Base-by-base conservation (phyloP, 2,888 invertebrate genomes). In the Acanthosoma haemorrhoidale region DNA sequence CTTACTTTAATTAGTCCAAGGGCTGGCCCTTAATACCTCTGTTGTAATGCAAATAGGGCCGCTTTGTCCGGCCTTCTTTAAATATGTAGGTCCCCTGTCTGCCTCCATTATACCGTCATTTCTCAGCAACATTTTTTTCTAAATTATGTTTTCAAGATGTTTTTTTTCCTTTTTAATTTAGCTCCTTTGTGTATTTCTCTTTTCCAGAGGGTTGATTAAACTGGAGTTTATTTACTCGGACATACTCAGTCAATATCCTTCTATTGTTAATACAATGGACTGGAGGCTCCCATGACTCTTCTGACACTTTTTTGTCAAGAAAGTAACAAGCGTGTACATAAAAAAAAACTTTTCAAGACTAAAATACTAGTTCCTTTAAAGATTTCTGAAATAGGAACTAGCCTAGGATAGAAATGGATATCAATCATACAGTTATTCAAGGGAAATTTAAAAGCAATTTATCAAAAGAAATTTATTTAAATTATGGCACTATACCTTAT, bases 1-100 rank as follows among this genome's bases (percentile, higher is more conserved):
- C 61, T 36, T 61, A 36, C 36, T 61, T 61, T 61, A 61, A 61
- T 61, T 61, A 61, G 61, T 21, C n/a, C 36, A 61, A 61, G 61
- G 38, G 61, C 16, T 32, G 32, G 51, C 29, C 51, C 61, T 38
- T 61, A 61, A 61, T 61, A 34, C 34, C 21, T 4, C 32, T n/a
- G 34, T 61, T 61, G 61, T 61, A 61, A 61, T 61, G 61, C 36
- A 61, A 61, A 61, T 61, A 61, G 18, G n/a, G n/a, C 16, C 5
- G 4, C 36, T 36, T 36, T 61, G 61, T 36, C 61, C 36, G 11
- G 16, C 11, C 61, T 61, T 61, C 61, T 61, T 61, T 61, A 61
- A 61, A 61, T 61, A 61, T 61, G 61, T 21, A 61, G 36, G 36
- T 36, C 61, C 36, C 61, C 34, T 61, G 61, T 61, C 61, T 61